phyloP scores from a whole-genome alignment of 2,113 vertebrate species.

The Hyperopisus bebe region DNA sequence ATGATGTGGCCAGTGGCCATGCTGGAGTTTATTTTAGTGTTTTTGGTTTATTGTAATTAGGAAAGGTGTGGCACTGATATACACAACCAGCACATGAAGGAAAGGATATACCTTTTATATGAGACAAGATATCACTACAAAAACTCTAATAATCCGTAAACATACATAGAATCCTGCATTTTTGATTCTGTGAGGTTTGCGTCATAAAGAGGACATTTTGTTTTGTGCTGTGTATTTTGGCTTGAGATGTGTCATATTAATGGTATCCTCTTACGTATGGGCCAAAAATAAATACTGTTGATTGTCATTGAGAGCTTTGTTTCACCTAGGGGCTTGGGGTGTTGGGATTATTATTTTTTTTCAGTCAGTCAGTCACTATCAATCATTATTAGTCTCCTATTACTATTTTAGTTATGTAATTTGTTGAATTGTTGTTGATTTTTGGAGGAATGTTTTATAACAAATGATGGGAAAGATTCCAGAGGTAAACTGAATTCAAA shows the following conservation, averaged over 20 bases:
- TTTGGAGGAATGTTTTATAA: neutral
- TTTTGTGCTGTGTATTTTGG: conserved; percentile 26
- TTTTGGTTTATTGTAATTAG: conserved; percentile 24
- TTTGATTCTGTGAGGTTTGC: conserved; percentile 6
- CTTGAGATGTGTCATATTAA: conserved; percentile 29
- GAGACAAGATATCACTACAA: neutral
- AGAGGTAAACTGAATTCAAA: neutral
- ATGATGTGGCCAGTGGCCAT: neutral
- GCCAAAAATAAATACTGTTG: conserved; percentile 53
- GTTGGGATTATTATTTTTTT: conserved; percentile 28
- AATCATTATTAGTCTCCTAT: neutral
- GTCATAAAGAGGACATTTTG: neutral
- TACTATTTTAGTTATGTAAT: neutral
- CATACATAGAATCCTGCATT: neutral
- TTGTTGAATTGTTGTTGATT: neutral
- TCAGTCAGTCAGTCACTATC: neutral
- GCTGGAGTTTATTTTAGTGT: neutral
- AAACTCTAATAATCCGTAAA: neutral
- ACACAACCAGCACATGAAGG: neutral
- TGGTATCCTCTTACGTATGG: conserved; percentile 49
- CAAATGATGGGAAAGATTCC: neutral
- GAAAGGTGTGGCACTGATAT: neutral
- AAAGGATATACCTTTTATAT: neutral
- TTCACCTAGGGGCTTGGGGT: conserved; percentile 19
- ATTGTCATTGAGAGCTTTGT: conserved; percentile 43